Evolutionary conservation across 1,140 invertebrate species (phyloP).

Genomic region (Cryptotermes secundus): DNA sequence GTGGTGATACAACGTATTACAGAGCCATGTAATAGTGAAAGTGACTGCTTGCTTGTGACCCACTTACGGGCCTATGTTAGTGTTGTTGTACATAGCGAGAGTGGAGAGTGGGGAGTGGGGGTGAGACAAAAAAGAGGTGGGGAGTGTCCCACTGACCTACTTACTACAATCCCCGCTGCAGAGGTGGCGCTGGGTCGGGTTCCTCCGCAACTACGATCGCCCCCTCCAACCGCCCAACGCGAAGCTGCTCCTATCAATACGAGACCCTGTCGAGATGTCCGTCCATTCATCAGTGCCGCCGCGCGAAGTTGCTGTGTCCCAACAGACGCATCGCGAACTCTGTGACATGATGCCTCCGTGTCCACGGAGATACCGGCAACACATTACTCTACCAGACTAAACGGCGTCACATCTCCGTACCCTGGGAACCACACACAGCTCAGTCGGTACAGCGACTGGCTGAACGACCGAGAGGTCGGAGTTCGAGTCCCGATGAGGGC

Average conservation of each 20-base stretch:
- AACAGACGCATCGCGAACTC: too few relatives aligned
- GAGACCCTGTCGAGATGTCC: background rate
- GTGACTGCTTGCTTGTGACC: conserved; percentile 59
- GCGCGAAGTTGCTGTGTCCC: too few relatives aligned
- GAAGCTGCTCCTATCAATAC: background rate
- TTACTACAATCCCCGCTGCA: conserved; percentile 40
- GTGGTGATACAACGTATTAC: conserved; percentile 61
- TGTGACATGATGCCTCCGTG: too few relatives aligned
- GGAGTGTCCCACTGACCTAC: conserved; percentile 67
- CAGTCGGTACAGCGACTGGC: too few relatives aligned
- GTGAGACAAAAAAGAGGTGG: conserved; percentile 47
- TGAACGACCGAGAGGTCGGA: too few relatives aligned
- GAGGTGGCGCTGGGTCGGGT: conserved; percentile 15
- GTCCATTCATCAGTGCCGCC: background rate
- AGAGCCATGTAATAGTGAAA: conserved; percentile 66
- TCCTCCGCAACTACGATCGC: background rate
- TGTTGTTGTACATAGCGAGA: conserved; percentile 38
- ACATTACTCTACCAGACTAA: too few relatives aligned
- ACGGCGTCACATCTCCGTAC: too few relatives aligned
- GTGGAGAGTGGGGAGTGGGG: conserved; percentile 35
- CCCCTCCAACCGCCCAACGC: background rate
- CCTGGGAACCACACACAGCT: too few relatives aligned
- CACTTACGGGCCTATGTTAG: conserved; percentile 69
- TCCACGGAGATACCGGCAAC: too few relatives aligned
- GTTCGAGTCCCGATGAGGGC: too few relatives aligned